Evolutionary conservation across 1,140 invertebrate species (phyloP).

Genomic region (Harpegnathos saltator): DNA sequence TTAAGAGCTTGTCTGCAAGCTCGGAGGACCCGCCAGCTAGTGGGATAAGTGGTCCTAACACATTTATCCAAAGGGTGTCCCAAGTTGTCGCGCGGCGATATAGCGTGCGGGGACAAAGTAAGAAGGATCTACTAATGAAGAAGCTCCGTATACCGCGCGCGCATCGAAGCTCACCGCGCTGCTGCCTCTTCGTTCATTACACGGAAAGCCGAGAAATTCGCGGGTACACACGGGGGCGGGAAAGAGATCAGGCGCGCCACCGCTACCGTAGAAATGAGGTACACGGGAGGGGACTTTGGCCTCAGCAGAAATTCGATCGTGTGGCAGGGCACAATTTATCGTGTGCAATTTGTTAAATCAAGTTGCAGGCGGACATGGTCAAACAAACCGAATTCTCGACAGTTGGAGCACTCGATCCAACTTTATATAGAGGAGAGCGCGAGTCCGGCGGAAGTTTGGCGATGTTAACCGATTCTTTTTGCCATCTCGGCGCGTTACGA

Average conservation of each 20-base stretch:
- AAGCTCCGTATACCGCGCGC: slow-evolving; percentile 1
- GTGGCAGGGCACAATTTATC: slow-evolving; percentile 26
- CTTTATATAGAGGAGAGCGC: slow-evolving; percentile 33
- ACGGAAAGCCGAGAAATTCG: neutral
- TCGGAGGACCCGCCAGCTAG: slow-evolving; percentile 78
- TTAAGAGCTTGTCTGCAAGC: slow-evolving; percentile 81
- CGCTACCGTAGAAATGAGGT: neutral
- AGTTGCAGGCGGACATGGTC: neutral
- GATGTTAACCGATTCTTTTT: slow-evolving; percentile 51
- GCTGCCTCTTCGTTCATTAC: neutral
- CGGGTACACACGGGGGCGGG: neutral
- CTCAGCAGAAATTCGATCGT: neutral
- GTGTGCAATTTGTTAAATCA: slow-evolving; percentile 42
- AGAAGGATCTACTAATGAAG: slow-evolving; percentile 42
- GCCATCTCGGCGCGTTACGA: slow-evolving; percentile 14
- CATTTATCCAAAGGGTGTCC: slow-evolving; percentile 71
- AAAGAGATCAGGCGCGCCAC: neutral
- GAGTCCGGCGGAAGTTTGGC: slow-evolving; percentile 53
- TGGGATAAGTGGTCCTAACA: slow-evolving; percentile 81
- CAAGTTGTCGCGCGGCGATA: slow-evolving; percentile 31
- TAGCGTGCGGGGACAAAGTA: neutral
- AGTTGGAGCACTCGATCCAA: slow-evolving; percentile 45
- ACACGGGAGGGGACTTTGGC: slow-evolving; percentile 4
- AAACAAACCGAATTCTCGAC: slow-evolving; percentile 37
- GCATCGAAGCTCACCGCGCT: neutral